Evolutionary conservation across 2,888 invertebrate genomes (phyloP), one percentile per base, ranked within the genome.

Genomic region (Nomada lathburiana): DNA sequence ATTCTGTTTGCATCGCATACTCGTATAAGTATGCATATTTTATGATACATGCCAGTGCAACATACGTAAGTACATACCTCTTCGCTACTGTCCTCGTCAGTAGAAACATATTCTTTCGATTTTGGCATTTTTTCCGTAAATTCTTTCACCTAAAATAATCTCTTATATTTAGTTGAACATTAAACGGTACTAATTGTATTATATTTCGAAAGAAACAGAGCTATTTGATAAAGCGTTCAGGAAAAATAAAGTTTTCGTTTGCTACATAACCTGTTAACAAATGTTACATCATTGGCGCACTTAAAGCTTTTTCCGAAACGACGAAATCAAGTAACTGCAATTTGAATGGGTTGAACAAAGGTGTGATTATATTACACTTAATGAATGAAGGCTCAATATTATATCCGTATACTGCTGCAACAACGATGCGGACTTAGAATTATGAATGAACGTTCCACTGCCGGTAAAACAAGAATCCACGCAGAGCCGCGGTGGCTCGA

Each of bases 41-140:
- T 26, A 4, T 26, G 18, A 64, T 2, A 53, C 18, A 63, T 47
- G 36, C 13, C 3, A 59, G 13, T 20, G 29, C 23, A 47, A 70
- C 11, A 44, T 36, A 9, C 7, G 0, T 23, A 23, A 59, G 52
- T 52, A 70, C 74, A 18, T 76, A 89, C 90, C 88, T 87, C 90
- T n/a, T 90, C 91, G 2, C 86, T 90, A 75, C 90, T 91, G 16
- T 86, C 82, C 10, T 84, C 77, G n/a, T 85, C 88, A n/a, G 85
- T 85, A 2, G 91, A 91, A 7, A 93, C 72, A 47, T 85, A 90
- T 84, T 92, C 93, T 79, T 92, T 93, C 0, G 92, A 91, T 78
- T 93, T 93, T 5, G 93, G 93, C 93, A 93, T 93, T 69, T 36
- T 7, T 89, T 55, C 18, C 62, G n/a, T 1, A 4, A 36, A 52